Base-by-base conservation (phyloP, 2,797 vertebrate species). In the Poeciliopsis turneri region DNA sequence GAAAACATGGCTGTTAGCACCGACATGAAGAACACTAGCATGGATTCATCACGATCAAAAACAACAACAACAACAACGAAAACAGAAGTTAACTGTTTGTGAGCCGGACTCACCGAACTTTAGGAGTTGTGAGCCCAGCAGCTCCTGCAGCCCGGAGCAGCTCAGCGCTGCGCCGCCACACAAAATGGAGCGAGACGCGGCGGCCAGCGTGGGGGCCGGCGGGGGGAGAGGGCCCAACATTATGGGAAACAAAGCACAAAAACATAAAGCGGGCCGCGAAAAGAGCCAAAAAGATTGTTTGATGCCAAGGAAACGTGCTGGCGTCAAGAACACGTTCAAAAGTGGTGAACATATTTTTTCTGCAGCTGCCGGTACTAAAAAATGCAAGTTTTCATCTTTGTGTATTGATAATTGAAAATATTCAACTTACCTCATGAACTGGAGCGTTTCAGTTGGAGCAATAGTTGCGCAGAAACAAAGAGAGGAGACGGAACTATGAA, bases 111-210 rank as follows among this genome's bases (percentile, higher is more conserved):
- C 28, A 72, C 45, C 43, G 13, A 30, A 9, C 15, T 15, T 3
- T 45, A 4, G 66, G 39, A 43, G 12, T 13, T 6, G 2, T 5
- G 13, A n/a, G 66, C 36, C 64, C 61, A 64, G 30, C 16, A 30
- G 7, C 16, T 39, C 64, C 39, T 25, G 64, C 16, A 25, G 36
- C 3, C 39, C 20, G 23, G 20, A 68, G 64, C 20, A 41, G 36
- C 20, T 25, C 64, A 11, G 59, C 36, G 4, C 36, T 5, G 36
- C 36, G 36, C 11, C 36, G 46, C 28, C 55, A 39, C 77, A 49
- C 77, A 73, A 78, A 64, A 78, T 73, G 70, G 70, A 64, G 70
- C 66, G n/a, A 12, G 39, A 43, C 20, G 64, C 36, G 0, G 4
- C 36, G 36, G 16, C 25, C 36, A 6, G 39, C 10, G 64, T 12